phyloP scores from a whole-genome alignment of 92 coral and sea anemone genomes.

The Micromussa lordhowensis region DNA sequence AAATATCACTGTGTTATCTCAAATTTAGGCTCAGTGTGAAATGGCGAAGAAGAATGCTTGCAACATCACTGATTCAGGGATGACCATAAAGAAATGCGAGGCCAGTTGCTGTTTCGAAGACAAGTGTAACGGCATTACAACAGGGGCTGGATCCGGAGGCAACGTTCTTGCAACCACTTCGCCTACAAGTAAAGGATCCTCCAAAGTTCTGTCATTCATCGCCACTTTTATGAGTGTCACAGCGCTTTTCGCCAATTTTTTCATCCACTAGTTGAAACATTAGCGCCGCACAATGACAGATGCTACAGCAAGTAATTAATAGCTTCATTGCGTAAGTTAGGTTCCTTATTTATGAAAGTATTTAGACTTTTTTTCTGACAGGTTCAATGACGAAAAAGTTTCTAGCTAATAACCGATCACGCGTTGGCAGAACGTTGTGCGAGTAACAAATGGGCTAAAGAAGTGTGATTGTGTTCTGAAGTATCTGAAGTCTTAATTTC shows the following conservation, averaged over 20 bases:
- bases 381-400: too few species aligned
- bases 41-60: not conserved
- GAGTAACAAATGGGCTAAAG: too few species aligned
- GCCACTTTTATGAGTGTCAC: not conserved
- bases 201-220: not conserved
- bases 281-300: not conserved
- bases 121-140: not conserved
- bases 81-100: not conserved
- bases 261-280: not conserved
- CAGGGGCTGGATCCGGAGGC: not conserved
- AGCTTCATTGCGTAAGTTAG: not conserved
- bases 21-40: not conserved
- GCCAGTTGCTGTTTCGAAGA: not conserved
- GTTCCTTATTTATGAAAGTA: not conserved
- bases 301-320: too few species aligned
- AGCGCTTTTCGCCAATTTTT: not conserved
- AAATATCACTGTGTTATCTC: not conserved
- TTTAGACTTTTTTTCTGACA: too few species aligned
- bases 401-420: too few species aligned
- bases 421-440: too few species aligned
- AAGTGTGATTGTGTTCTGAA: too few species aligned
- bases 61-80: not conserved
- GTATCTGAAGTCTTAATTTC: too few species aligned
- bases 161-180: not conserved
- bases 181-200: not conserved